Evolutionary conservation across 2,888 invertebrate genomes (phyloP), one percentile per base, ranked within the genome.

Genomic region (Calameuta filiformis): DNA sequence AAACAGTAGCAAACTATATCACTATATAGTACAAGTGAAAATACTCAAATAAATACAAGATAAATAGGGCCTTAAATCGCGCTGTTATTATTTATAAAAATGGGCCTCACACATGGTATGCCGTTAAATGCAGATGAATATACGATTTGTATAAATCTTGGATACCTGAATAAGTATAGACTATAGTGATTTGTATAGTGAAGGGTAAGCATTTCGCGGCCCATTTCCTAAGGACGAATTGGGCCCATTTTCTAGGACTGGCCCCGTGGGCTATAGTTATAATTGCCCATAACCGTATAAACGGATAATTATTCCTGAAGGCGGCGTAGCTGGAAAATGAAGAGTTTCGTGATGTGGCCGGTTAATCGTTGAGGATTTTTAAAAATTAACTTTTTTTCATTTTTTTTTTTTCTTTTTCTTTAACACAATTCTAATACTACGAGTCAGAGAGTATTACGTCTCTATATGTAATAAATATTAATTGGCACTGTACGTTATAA

Each of bases 101-200:
- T 56, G 56, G 9, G 56, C 56, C 56, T 56, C 6, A 9, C 15
- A 23, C 56, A 2, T 9, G 15, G 56, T 23, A 56, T 9, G 23
- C 56, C 56, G 56, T 56, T 56, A 56, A 56, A 56, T 2, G 56
- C 23, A 56, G 56, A 56, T 6, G 2, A 56, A 56, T 23, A 23
- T 0, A 84, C 87, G 87, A 88, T 87, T 87, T 87, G 86, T 87
- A 86, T 83, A 84, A 82, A 81, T 83, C 80, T 80, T 81, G 80
- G 80, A 83, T 86, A 81, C 83, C 79, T 79, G 77, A 81, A 82
- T 84, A 88, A 90, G 85, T 87, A 88, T 89, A 89, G 88, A 81
- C 85, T 84, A 81, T 83, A 84, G 84, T 90, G 90, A 90, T 90
- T 90, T 90, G 90, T 90, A 89, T 87, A 88, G 85, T 77, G 68